Base-by-base conservation (phyloP, 2,888 invertebrate species). In the Ennomos quercinarius region DNA sequence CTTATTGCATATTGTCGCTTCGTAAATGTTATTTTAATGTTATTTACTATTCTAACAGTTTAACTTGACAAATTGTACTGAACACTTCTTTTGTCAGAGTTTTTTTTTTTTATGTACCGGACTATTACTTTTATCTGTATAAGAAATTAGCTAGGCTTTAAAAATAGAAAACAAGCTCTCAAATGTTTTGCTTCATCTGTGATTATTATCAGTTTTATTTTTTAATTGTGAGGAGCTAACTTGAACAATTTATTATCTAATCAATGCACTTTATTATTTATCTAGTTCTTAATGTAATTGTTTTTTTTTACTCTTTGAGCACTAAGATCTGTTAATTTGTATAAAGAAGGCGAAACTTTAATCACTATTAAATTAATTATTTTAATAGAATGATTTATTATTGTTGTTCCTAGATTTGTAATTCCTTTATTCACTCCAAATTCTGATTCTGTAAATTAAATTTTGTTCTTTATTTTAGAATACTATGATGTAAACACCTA, bases 321-420 rank as follows among this genome's bases (percentile, higher is more conserved):
- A 92, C 91, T 87, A 86, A 90, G 92, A 92, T 92, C 92, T 92
- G 92, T 91, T 90, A 91, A 87, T 88, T 86, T 87, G 83, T 91
- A 89, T 83, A 84, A 85, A 87, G 83, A 87, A 80, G 73, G 79
- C 79, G 78, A 81, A 82, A 80, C 79, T 74, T 77, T 82, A 81
- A 84, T 81, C 78, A 81, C 78, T 82, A 83, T 83, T 83, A 81
- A 83, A 83, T 82, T 79, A 79, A 81, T 82, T 84, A 86, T 81
- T 81, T 78, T 75, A 76, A 76, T 67, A 74, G 67, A 65, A 58
- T 53, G 39, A 10, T 52, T 54, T 35, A 6, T 41, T 13, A 45
- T 34, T 44, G 3, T n/a, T n/a, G n/a, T 17, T 17, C 17, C 17
- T 17, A 17, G 2, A 4, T 17, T 17, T 4, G 4, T 17, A 17